phyloP scores from a whole-genome alignment of 2,888 invertebrate species.

The Phorcus lineatus region DNA sequence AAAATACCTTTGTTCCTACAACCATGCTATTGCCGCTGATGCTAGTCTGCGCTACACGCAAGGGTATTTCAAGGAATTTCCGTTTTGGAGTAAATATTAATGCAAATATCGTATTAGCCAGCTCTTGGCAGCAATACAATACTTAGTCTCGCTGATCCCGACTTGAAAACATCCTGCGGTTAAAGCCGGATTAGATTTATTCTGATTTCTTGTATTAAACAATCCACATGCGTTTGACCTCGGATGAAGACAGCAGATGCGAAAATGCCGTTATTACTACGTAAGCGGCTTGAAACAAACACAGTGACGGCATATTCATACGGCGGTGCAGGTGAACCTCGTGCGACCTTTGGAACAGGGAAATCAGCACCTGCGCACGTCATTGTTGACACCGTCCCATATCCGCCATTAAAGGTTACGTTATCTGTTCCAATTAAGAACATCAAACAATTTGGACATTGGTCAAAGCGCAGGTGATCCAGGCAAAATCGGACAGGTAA shows the following conservation, averaged over 20 bases:
- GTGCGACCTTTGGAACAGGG: not conserved
- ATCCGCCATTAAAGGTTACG: not conserved
- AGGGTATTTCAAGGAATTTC: slow-evolving; percentile 13
- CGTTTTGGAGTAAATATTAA: not conserved
- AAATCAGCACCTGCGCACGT: not conserved
- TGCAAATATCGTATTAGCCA: slow-evolving; percentile 11
- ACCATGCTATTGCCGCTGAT: not conserved
- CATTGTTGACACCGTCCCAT: too few species aligned
- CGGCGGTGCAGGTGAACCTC: too few species aligned
- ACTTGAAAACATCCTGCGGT: not conserved
- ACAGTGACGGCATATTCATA: not conserved
- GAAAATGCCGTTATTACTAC: not conserved
- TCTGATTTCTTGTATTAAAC: slow-evolving; percentile 11
- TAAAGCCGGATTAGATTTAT: not conserved
- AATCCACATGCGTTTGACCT: not conserved
- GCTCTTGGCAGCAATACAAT: not conserved
- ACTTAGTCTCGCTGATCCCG: not conserved
- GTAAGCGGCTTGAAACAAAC: not conserved
- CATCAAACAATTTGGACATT: slow-evolving; percentile 6
- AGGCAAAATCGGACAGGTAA: not conserved
- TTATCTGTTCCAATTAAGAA: not conserved
- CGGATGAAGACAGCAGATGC: slow-evolving; percentile 2
- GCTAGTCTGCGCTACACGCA: not conserved
- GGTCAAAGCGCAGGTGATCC: slow-evolving; percentile 2
- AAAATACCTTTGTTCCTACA: slow-evolving; percentile 7